phyloP scores from a whole-genome alignment of 2,797 vertebrate species.

The Xyrichtys novacula region DNA sequence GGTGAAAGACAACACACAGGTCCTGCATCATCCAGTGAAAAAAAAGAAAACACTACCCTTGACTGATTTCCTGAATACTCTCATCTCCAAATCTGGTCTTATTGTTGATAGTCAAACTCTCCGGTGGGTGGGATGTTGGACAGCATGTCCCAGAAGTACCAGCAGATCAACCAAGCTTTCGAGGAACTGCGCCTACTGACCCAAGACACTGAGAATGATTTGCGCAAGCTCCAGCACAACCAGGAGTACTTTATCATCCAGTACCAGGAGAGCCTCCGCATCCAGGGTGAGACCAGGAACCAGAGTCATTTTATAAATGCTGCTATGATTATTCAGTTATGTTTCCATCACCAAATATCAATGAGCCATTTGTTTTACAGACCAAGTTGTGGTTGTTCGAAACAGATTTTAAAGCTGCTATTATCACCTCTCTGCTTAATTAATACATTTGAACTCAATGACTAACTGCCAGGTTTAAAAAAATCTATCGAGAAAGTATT shows the following conservation, averaged over 20 bases:
- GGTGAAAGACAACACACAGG: conserved; percentile 25
- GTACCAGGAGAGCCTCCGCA: conserved; percentile 96
- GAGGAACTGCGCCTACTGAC: conserved; percentile 89
- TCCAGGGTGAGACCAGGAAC: conserved; percentile 89
- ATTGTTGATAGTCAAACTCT: conserved; percentile 86
- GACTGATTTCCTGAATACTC: conserved; percentile 8
- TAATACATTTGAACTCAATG: no score
- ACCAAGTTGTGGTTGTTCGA: background rate
- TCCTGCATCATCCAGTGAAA: conserved; percentile 1
- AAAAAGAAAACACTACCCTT: conserved; percentile 12
- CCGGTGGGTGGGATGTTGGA: conserved; percentile 90
- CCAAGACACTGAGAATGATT: conserved; percentile 94
- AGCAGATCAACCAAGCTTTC: conserved; percentile 95
- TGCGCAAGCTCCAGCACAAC: conserved; percentile 97
- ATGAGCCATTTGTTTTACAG: background rate
- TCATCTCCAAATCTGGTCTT: conserved; percentile 24
- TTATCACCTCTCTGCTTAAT: no score
- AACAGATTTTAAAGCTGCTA: no score
- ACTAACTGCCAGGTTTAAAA: no score
- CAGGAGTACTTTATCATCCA: conserved; percentile 99
- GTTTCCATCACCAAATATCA: no score
- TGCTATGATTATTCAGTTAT: background rate
- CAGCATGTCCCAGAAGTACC: conserved; percentile 96
- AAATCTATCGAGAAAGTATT: no score
- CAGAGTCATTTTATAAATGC: background rate